Evolutionary conservation across 2,113 vertebrate genomes (phyloP), one percentile per base, ranked within the genome.

Genomic region (Trogon surrucura): DNA sequence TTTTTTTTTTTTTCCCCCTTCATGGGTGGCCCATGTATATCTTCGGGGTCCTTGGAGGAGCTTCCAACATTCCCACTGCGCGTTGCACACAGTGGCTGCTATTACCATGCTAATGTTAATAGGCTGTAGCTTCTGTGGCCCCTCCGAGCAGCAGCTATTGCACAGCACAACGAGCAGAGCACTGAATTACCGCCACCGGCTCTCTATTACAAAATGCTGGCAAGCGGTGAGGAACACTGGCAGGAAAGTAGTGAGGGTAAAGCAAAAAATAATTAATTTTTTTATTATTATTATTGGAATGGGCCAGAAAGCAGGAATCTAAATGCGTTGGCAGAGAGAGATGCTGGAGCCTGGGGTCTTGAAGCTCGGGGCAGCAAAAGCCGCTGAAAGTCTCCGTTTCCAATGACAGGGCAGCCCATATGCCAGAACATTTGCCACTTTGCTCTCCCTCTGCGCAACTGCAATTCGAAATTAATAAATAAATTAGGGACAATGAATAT

Each of bases 351-450:
- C n/a, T 0, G 27, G 64, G 92, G 75, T 71, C 29, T 67, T 5
- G 36, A 74, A 44, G 89, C 67, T 27, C 12, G 1, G 89, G 93
- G 91, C 79, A 95, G 94, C 56, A 6, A 10, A 19, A 47, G 11
- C 0, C 0, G 61, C 81, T 67, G 23, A 21, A 88, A 29, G 50
- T 25, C 18, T 4, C 67, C 1, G 21, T 6, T 94, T 58, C 53
- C 88, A 87, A 11, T 11, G 45, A 80, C 91, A 53, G 79, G 0
- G 30, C 77, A 34, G 77, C 73, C 96, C 89, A 93, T 91, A 87
- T 96, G 96, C 84, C 85, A 93, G 41, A 88, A 20, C 88, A 96
- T 92, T 96, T 90, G 93, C 75, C 47, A n/a, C 71, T 60, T 58
- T 45, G 26, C 23, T 32, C 72, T 90, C 91, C 90, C 85, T 90